Evolutionary conservation across 2,113 vertebrate species (phyloP).

Genomic region (Leucosticte australis): DNA sequence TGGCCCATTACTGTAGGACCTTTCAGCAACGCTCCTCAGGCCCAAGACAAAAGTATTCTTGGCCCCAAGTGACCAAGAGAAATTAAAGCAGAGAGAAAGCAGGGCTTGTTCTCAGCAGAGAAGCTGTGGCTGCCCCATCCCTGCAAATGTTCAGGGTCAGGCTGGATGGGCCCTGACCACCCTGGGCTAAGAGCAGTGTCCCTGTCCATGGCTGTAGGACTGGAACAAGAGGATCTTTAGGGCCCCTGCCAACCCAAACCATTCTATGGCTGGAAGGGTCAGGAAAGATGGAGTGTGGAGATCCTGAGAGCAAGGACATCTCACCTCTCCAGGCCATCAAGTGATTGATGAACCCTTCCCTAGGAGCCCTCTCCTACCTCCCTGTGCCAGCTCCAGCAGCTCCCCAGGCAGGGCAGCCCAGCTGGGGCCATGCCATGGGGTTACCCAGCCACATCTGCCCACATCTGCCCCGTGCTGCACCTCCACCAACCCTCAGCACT

Average conservation of each 20-base stretch:
- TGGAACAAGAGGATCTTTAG: not conserved
- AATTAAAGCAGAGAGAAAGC: not conserved
- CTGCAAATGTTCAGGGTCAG: not conserved
- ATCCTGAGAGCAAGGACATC: accelerated
- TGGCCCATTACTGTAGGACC: too few relatives aligned
- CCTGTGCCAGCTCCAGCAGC: not conserved
- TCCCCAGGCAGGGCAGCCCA: not conserved
- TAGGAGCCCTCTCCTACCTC: not conserved
- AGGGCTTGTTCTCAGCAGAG: not conserved
- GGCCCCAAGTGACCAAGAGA: not conserved
- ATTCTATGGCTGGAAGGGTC: accelerated
- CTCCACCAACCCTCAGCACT: accelerated
- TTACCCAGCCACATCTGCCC: not conserved
- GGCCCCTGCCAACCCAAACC: not conserved
- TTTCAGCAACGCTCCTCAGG: not conserved
- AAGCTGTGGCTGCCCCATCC: not conserved
- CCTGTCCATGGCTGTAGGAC: accelerated
- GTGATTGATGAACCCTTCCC: not conserved
- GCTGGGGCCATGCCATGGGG: accelerated
- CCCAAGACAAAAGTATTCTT: not conserved
- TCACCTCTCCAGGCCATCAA: accelerated
- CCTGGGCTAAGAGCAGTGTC: not conserved
- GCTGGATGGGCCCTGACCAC: not conserved
- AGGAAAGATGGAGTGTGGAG: not conserved
- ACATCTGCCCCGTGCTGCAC: accelerated